phyloP scores from a whole-genome alignment of 1,140 invertebrate genomes.

The Metaphire vulgaris region DNA sequence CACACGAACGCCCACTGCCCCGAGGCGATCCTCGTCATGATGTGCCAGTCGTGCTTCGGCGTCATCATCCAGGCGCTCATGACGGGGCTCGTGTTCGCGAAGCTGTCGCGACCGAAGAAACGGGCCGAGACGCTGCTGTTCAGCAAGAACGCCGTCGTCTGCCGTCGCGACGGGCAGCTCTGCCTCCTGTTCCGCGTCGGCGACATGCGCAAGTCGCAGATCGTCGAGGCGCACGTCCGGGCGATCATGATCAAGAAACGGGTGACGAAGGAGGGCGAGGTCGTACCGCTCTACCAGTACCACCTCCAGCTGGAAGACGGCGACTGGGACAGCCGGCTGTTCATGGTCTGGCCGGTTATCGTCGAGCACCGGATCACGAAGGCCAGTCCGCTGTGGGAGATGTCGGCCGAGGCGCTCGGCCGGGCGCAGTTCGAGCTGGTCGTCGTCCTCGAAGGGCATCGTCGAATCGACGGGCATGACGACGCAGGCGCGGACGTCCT shows the following conservation, averaged over 20 bases:
- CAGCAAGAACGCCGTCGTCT: constrained; percentile 28
- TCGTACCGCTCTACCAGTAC: constrained; percentile 26
- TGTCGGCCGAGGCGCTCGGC: constrained; percentile 21
- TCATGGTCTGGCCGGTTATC: constrained; percentile 28
- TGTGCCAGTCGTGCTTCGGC: constrained; percentile 89
- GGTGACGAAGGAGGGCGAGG: constrained; percentile 19
- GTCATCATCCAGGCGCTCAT: constrained; percentile 79
- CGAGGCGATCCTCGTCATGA: constrained; percentile 93
- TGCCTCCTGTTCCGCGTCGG: constrained; percentile 57
- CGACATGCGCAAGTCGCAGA: constrained; percentile 27
- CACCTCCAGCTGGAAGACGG: constrained; percentile 21
- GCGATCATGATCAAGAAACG: constrained; percentile 26
- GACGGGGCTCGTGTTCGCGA: constrained; percentile 36
- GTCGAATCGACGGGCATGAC: constrained; percentile 29
- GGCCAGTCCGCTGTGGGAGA: constrained; percentile 27
- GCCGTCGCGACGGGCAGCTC: constrained; percentile 64
- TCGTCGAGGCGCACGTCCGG: constrained; percentile 25
- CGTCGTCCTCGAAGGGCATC: constrained; percentile 54
- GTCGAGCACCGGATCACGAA: constrained; percentile 31
- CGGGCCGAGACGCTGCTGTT: constrained; percentile 73
- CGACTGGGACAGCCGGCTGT: constrained; percentile 9
- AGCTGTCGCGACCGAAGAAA: constrained; percentile 72
- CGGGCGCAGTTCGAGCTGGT: constrained; percentile 23
- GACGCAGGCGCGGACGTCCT: constrained; percentile 72
- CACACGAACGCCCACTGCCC: constrained; percentile 91